Evolutionary conservation across 1,140 invertebrate genomes (phyloP).

Genomic region (Planococcus citri): DNA sequence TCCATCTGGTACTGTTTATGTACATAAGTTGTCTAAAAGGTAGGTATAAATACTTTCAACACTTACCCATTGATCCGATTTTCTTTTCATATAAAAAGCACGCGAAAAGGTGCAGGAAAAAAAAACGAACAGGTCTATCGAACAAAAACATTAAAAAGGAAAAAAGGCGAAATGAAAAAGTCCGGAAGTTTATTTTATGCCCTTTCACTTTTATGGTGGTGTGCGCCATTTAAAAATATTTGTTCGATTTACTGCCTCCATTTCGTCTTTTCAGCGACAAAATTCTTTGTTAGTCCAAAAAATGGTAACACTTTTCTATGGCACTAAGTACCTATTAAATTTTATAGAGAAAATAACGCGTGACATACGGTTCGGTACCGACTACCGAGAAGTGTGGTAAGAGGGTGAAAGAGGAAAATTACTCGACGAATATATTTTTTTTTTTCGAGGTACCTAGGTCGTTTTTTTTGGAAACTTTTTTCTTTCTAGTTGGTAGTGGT

Average conservation of each 20-base stretch:
- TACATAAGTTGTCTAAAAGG: no score
- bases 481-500: no score
- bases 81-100: no score
- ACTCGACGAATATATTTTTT: no score
- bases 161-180: slow-evolving; percentile 3
- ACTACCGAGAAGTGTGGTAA: no score
- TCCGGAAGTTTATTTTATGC: slow-evolving; percentile 6
- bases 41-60: no score
- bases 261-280: neutral
- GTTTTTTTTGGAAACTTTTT: no score
- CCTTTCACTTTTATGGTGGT: neutral
- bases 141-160: neutral
- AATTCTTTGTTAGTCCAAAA: slow-evolving; percentile 3
- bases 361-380: neutral
- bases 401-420: no score
- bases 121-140: neutral
- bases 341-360: neutral
- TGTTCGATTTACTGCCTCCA: neutral
- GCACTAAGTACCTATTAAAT: slow-evolving; percentile 7
- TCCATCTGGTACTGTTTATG: no score
- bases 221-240: neutral
- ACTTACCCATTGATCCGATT: no score
- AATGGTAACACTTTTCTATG: neutral
- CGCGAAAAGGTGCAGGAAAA: no score
- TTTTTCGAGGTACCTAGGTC: no score